Conservation (phyloP, 2,113 vertebrate species). For the Podilymbus podiceps region DNA sequence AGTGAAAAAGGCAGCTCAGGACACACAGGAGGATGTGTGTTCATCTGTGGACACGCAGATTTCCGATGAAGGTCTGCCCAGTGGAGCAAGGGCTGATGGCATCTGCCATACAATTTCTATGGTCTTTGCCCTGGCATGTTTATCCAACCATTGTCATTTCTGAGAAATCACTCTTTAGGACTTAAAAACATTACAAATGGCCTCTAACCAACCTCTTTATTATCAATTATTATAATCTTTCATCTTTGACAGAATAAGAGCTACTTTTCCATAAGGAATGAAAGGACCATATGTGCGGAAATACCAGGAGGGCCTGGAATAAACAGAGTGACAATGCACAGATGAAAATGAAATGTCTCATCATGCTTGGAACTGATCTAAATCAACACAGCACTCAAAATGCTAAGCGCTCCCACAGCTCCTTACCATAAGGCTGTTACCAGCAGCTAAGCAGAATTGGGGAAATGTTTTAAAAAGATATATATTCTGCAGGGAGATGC, state of each 20-base stretch:
- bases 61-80: not conserved
- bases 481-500: not conserved
- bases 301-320: not conserved
- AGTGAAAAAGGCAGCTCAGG: not conserved
- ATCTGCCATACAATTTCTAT: not conserved
- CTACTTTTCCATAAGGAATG: not conserved
- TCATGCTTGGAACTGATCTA: not conserved
- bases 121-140: not conserved
- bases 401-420: not conserved
- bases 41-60: not conserved
- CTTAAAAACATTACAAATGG: not conserved
- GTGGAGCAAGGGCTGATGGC: not conserved
- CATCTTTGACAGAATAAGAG: not conserved
- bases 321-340: not conserved
- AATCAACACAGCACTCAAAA: slow-evolving; percentile 2
- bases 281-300: slow-evolving; percentile 15
- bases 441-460: not conserved
- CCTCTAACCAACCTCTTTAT: not conserved
- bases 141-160: not conserved
- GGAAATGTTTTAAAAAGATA: not conserved
- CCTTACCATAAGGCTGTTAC: not conserved
- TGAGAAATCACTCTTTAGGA: not conserved
- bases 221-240: not conserved
- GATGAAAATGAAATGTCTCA: slow-evolving; percentile 4
- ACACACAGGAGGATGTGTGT: not conserved